phyloP scores from a whole-genome alignment of 2,888 invertebrate genomes.

The Copidosoma aretas region DNA sequence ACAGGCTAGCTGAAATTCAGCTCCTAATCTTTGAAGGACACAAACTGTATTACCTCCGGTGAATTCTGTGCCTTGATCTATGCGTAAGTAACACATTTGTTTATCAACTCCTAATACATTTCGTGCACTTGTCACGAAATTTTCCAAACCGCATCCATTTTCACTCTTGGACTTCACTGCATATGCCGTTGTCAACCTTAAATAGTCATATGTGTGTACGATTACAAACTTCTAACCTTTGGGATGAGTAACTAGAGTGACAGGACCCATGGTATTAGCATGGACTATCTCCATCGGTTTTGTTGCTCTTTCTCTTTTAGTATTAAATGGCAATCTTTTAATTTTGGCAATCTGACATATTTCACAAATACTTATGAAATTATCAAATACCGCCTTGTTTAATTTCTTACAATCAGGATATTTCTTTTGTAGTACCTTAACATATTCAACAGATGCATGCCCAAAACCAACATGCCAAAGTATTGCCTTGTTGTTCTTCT shows the following conservation, averaged over 20 bases:
- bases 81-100: slow-evolving; percentile 43
- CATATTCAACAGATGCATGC: slow-evolving; percentile 42
- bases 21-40: not conserved
- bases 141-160: slow-evolving; percentile 30
- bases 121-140: slow-evolving; percentile 39
- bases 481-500: slow-evolving; percentile 38
- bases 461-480: slow-evolving; percentile 46
- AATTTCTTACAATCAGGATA: slow-evolving; percentile 27
- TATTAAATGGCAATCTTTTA: slow-evolving; percentile 43
- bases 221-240: slow-evolving; percentile 38
- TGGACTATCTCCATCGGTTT: slow-evolving; percentile 41
- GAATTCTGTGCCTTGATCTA: slow-evolving; percentile 43
- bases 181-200: slow-evolving; percentile 41
- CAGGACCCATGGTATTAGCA: slow-evolving; percentile 40
- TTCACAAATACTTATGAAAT: slow-evolving; percentile 43
- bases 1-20: not conserved
- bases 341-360: slow-evolving; percentile 42
- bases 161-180: slow-evolving; percentile 40
- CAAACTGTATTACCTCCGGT: slow-evolving; percentile 41
- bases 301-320: slow-evolving; percentile 31
- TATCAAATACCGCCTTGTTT: slow-evolving; percentile 39
- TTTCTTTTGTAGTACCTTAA: slow-evolving; percentile 29
- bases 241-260: slow-evolving; percentile 38
- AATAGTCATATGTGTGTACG: slow-evolving; percentile 42
- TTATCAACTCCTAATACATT: slow-evolving; percentile 42